Conservation (phyloP, 2,113 vertebrate genomes). For the Mellivora capensis region DNA sequence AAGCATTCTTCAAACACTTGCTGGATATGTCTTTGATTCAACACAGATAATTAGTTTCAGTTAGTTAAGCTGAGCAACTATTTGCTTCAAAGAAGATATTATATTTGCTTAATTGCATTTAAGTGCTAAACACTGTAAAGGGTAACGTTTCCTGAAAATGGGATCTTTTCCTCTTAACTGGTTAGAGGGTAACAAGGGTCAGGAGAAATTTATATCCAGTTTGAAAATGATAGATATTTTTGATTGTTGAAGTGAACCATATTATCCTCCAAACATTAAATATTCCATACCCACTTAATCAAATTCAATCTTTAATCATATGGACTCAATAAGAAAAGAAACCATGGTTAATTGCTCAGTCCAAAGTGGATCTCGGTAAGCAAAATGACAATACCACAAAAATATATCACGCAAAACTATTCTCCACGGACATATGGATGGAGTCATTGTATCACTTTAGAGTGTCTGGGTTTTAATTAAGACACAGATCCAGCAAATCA, state of each 20-base stretch:
- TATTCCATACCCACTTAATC: conserved; percentile 24
- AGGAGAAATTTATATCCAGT: conserved; percentile 61
- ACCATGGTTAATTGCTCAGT: background rate
- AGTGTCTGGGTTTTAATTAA: conserved; percentile 59
- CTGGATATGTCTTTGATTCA: conserved; percentile 73
- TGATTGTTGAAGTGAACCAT: conserved; percentile 44
- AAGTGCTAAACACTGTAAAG: conserved; percentile 75
- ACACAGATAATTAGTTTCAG: conserved; percentile 75
- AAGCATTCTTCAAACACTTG: conserved; percentile 56
- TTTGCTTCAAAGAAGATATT: conserved; percentile 79
- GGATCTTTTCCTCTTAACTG: conserved; percentile 10
- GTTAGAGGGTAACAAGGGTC: conserved; percentile 29
- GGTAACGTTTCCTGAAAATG: conserved; percentile 70
- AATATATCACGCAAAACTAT: conserved; percentile 46
- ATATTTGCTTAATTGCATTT: conserved; percentile 80
- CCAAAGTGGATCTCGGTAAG: background rate
- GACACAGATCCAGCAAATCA: conserved; percentile 18
- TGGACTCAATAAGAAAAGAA: conserved; percentile 49
- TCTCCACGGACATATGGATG: conserved; percentile 12
- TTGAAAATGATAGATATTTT: conserved; percentile 55
- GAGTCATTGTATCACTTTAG: background rate
- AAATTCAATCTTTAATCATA: conserved; percentile 47
- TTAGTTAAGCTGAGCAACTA: conserved; percentile 76
- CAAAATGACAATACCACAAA: conserved; percentile 39
- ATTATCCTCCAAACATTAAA: conserved; percentile 30